Conservation (phyloP, 1,140 invertebrate species). For the Helicoverpa armigera region DNA sequence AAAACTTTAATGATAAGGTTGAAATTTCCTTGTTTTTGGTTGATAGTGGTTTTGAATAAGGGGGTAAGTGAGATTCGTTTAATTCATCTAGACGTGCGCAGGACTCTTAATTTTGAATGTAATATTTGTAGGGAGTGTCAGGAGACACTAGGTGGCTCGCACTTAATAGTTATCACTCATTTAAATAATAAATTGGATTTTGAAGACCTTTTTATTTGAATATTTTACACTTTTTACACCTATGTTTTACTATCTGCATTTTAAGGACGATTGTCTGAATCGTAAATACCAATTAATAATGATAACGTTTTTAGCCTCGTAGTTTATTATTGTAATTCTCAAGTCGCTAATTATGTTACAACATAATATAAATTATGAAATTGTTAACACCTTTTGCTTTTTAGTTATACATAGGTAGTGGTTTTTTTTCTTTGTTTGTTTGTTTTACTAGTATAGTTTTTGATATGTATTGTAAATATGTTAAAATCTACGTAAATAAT, state of each 20-base stretch:
- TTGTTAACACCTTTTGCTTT: too few relatives aligned
- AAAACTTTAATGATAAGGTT: slow-evolving; percentile 48
- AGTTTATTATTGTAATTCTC: too few relatives aligned
- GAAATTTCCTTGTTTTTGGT: slow-evolving; percentile 47
- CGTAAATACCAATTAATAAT: too few relatives aligned
- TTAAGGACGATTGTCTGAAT: too few relatives aligned
- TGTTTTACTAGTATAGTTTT: too few relatives aligned
- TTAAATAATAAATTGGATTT: slow-evolving; percentile 9
- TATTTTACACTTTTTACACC: background rate
- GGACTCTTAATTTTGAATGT: slow-evolving; percentile 83
- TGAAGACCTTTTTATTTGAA: background rate
- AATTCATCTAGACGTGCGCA: slow-evolving; percentile 83
- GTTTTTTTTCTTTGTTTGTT: too few relatives aligned
- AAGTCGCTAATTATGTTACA: too few relatives aligned
- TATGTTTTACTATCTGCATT: background rate
- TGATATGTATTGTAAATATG: too few relatives aligned
- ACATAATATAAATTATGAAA: too few relatives aligned
- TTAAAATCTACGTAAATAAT: too few relatives aligned
- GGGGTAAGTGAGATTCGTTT: slow-evolving; percentile 84
- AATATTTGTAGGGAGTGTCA: slow-evolving; percentile 63
- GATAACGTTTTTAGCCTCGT: too few relatives aligned
- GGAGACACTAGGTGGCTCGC: slow-evolving; percentile 43
- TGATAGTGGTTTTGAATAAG: slow-evolving; percentile 71
- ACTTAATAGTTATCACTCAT: slow-evolving; percentile 20
- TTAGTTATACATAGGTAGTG: too few relatives aligned